A percentile compares a stretch with the other conserved stretches of the same genome.
phyloP scores from a whole-genome alignment of 2,797 vertebrate genomes.

The Anableps anableps region DNA sequence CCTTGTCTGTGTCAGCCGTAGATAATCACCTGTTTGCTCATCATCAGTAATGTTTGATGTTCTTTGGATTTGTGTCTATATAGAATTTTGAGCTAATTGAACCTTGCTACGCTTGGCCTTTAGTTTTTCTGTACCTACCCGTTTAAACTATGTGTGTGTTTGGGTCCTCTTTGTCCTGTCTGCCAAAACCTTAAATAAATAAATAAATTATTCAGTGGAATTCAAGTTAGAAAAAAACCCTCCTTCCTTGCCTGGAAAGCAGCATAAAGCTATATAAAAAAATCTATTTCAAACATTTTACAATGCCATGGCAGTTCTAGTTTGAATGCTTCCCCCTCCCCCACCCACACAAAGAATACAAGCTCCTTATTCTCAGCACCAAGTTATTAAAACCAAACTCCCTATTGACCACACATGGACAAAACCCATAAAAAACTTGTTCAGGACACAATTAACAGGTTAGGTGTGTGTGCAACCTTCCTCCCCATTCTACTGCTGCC shows the following conservation, averaged over 20 bases:
- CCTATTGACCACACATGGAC: not conserved
- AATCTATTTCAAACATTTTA: too few relatives aligned
- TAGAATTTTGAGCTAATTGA: not conserved
- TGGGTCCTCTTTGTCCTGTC: not conserved
- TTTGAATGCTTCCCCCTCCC: too few relatives aligned
- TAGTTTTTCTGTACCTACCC: not conserved
- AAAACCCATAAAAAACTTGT: not conserved
- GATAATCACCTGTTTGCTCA: constrained; percentile 8
- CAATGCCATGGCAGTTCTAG: too few relatives aligned
- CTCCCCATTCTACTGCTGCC: not conserved
- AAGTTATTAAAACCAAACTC: not conserved
- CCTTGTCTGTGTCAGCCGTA: constrained; percentile 10
- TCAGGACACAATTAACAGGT: not conserved
- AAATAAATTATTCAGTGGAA: not conserved
- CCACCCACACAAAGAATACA: too few relatives aligned
- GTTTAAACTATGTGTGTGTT: not conserved
- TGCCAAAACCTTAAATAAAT: not conserved
- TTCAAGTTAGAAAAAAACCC: not conserved
- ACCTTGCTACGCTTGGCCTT: not conserved
- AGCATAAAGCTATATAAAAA: not conserved
- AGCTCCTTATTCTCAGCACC: not conserved
- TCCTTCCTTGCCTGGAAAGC: not conserved
- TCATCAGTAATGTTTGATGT: constrained; percentile 9
- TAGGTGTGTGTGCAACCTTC: not conserved
- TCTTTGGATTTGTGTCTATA: constrained; percentile 8